Percentiles rank a stretch among this genome's conserved stretches.
Evolutionary conservation across 2,113 vertebrate genomes (phyloP).

Genomic region (Cygnus buccinator): DNA sequence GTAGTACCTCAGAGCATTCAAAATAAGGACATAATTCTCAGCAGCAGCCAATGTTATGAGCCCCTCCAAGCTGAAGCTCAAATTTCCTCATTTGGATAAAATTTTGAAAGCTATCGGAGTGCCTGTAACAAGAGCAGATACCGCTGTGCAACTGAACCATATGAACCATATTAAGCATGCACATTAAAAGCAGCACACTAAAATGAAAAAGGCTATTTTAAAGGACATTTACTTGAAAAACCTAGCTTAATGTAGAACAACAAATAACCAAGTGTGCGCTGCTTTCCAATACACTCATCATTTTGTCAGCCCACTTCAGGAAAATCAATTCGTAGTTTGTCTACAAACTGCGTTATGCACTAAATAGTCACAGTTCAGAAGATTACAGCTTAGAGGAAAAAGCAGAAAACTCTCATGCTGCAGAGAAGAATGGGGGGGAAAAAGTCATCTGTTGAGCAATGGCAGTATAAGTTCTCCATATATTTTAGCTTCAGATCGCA

Average conservation of each 20-base stretch:
- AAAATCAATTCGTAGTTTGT: constrained; percentile 51
- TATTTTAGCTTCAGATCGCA: fast-evolving
- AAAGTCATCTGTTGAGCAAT: neutral
- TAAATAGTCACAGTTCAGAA: neutral
- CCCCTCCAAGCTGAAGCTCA: neutral
- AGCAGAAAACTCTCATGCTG: neutral
- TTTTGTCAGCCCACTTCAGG: constrained; percentile 46
- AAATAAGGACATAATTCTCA: neutral
- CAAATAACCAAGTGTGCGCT: constrained; percentile 1
- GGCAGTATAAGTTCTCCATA: fast-evolving
- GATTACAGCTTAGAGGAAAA: neutral
- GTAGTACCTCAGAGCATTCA: neutral
- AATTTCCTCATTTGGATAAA: neutral
- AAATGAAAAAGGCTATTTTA: neutral
- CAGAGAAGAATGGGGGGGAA: neutral
- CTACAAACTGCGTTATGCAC: neutral
- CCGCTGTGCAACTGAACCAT: neutral
- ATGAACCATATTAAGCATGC: neutral
- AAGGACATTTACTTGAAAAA: neutral
- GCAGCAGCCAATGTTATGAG: neutral
- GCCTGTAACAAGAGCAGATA: neutral
- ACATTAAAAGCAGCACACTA: neutral
- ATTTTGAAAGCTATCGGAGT: neutral
- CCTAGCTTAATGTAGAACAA: neutral
- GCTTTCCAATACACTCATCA: constrained; percentile 33